Conservation (phyloP, 1,140 invertebrate species). For the Brachionus asplanchnoidis region DNA sequence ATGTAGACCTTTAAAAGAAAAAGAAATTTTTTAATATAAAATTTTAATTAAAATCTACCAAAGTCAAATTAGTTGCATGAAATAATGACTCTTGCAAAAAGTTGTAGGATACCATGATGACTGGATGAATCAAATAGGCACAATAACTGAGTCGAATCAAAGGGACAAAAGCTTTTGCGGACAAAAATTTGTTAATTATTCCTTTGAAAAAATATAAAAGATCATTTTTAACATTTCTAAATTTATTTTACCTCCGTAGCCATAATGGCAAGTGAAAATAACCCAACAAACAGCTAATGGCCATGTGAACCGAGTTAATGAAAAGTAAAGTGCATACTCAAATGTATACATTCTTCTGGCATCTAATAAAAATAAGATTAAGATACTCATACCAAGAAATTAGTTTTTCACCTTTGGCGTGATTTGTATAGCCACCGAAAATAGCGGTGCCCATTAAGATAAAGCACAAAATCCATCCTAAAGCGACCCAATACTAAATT, state of each 20-base stretch:
- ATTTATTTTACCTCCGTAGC: conserved; percentile 54
- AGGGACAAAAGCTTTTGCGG: conserved; percentile 72
- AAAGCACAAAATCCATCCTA: neutral
- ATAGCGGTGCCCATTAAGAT: neutral
- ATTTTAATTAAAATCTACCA: neutral
- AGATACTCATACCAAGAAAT: neutral
- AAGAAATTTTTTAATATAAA: neutral
- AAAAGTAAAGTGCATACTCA: conserved; percentile 40
- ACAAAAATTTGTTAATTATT: conserved; percentile 67
- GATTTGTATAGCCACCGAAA: conserved; percentile 34
- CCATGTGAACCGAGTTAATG: conserved; percentile 12
- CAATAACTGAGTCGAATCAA: conserved; percentile 82
- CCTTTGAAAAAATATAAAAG: neutral
- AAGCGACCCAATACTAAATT: neutral
- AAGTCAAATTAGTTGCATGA: neutral
- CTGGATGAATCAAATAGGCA: conserved; percentile 74
- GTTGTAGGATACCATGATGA: neutral
- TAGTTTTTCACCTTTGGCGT: neutral
- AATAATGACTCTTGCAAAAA: conserved; percentile 22
- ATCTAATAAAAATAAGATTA: neutral
- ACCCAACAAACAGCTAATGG: conserved; percentile 29
- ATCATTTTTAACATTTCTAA: neutral
- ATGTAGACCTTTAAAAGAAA: conserved; percentile 32
- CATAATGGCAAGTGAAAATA: conserved; percentile 36
- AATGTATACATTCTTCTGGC: neutral